phyloP scores from a whole-genome alignment of 2,113 vertebrate species.

The Dunckerocampus dactyliophorus region DNA sequence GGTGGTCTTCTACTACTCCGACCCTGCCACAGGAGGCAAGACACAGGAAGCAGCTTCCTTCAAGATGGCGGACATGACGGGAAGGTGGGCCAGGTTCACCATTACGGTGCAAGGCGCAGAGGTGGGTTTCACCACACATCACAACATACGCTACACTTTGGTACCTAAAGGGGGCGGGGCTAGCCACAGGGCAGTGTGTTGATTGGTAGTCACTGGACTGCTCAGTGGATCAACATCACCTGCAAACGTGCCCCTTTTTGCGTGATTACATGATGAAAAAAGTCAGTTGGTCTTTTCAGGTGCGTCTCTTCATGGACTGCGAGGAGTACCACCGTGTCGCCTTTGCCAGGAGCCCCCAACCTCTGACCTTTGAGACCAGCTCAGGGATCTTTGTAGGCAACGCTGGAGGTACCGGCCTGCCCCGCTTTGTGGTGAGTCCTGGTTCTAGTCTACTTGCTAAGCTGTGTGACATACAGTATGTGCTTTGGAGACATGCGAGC shows the following conservation, averaged over 20 bases:
- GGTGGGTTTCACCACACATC: slow-evolving; percentile 24
- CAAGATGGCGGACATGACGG: slow-evolving; percentile 85
- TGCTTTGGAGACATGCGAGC: no score
- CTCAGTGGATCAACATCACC: no score
- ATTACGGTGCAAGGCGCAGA: slow-evolving; percentile 78
- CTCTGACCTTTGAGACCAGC: slow-evolving; percentile 82
- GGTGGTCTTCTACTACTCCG: slow-evolving; percentile 87
- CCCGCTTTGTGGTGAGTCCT: slow-evolving; percentile 86
- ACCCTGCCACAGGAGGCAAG: slow-evolving; percentile 65
- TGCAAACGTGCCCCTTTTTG: not conserved
- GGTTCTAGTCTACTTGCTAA: not conserved
- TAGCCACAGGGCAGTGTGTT: no score
- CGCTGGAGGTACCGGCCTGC: slow-evolving; percentile 83
- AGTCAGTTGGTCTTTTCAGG: slow-evolving; percentile 27
- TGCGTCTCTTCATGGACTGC: slow-evolving; percentile 86
- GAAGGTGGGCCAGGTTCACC: slow-evolving; percentile 85
- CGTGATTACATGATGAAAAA: not conserved
- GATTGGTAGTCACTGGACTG: no score
- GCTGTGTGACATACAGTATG: not conserved
- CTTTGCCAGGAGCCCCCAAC: slow-evolving; percentile 72
- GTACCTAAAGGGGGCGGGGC: no score
- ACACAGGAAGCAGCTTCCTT: slow-evolving; percentile 86
- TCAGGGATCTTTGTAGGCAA: slow-evolving; percentile 93
- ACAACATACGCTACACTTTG: not conserved
- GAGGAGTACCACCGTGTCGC: slow-evolving; percentile 80